These are phyloP conservation scores for Eucidaris tribuloides DNA, from an alignment of 35 echinoderm and acorn worm genomes.

Conservation along the genomic window DNA sequence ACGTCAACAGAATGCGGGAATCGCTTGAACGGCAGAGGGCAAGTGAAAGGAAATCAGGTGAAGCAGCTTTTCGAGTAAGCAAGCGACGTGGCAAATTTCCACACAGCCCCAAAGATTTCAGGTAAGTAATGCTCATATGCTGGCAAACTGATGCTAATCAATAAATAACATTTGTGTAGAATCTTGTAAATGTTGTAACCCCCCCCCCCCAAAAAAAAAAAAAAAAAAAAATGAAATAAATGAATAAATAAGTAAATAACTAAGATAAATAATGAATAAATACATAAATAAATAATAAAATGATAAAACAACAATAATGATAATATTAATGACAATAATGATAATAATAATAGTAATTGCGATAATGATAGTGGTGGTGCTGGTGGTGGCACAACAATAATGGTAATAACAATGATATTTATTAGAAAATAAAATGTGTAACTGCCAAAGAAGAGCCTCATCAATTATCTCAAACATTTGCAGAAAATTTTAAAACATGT, in stretches of 20 bases:
- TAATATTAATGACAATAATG: no score
- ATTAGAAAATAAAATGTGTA: no score
- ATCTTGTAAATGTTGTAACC: not conserved
- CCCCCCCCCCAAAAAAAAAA: not conserved
- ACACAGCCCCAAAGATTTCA: slow-evolving; percentile 94
- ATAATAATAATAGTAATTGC: no score
- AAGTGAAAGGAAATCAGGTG: slow-evolving; percentile 33
- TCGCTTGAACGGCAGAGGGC: slow-evolving; percentile 57
- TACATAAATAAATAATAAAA: no score
- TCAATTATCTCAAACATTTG: no score
- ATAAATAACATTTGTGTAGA: not conserved
- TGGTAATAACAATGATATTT: no score
- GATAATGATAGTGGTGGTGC: not conserved
- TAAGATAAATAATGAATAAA: not conserved
- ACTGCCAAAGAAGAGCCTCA: no score
- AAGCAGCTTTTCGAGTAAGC: slow-evolving; percentile 53
- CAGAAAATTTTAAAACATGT: no score
- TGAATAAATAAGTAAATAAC: not conserved
- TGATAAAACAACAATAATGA: no score
- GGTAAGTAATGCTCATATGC: slow-evolving; percentile 20
- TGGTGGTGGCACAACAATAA: no score
- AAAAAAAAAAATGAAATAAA: not conserved
- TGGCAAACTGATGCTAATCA: not conserved
- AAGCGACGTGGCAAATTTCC: slow-evolving; percentile 78
- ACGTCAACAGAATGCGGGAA: slow-evolving; percentile 45